phyloP scores from a whole-genome alignment of 2,888 invertebrate species.

The Cordilura impudica region DNA sequence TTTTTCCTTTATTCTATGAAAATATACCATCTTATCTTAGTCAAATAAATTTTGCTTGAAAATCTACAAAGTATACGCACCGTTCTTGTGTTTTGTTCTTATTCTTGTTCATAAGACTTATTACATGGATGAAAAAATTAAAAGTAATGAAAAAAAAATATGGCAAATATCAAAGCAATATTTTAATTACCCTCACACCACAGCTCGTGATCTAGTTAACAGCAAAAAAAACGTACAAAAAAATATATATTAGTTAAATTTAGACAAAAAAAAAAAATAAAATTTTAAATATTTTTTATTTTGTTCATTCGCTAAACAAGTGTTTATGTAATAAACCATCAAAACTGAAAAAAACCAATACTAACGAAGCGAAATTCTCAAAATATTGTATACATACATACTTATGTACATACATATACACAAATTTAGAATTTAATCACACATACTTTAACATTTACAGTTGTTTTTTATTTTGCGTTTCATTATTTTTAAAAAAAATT shows the following conservation, averaged over 20 bases:
- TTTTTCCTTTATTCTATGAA: no score
- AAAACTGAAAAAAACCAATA: neutral
- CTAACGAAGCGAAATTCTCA: neutral
- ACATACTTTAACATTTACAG: conserved; percentile 3
- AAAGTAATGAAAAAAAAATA: no score
- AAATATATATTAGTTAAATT: conserved; percentile 32
- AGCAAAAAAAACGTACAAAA: neutral
- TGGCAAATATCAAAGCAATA: neutral
- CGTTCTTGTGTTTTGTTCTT: no score
- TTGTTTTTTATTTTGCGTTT: neutral
- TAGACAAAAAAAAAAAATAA: neutral
- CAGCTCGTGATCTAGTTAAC: conserved; percentile 21
- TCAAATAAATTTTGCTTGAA: no score
- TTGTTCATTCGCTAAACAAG: neutral
- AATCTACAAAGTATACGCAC: no score
- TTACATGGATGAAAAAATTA: no score
- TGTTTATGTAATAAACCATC: conserved; percentile 35
- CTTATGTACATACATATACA: no score
- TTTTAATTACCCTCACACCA: neutral
- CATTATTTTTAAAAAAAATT: neutral
- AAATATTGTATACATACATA: neutral
- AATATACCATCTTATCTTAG: no score
- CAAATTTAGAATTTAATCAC: conserved; percentile 15
- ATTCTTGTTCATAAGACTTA: no score
- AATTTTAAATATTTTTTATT: neutral